Evolutionary conservation across 1,140 invertebrate genomes (phyloP), one percentile per base, ranked within the genome.

Genomic region (Bicyclus anynana): DNA sequence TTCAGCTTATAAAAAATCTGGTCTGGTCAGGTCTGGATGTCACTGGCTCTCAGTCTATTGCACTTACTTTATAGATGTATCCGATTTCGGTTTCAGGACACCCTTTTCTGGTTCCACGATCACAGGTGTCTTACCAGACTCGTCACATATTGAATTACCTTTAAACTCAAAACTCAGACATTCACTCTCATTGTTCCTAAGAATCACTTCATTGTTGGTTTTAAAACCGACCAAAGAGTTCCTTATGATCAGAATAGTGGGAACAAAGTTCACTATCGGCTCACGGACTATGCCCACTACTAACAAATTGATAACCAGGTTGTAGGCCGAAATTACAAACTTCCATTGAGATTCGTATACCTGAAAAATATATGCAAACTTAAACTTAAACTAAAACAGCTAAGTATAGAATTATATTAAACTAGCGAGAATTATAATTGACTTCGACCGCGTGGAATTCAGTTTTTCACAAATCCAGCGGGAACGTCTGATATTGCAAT

Each of bases 281-380:
- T 87, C 84, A 40, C 81, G 67, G 3, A 86, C 84, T 14, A 80
- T 42, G 7, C 84, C 84, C 7, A 82, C 84, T 1, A 86, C 76
- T 33, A 86, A 44, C 18, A 86, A 47, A 59, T 80, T 70, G 17
- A 86, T 77, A 0, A 61, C 59, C 18, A 87, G 42, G 6, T 70
- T 73, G 50, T 79, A 50, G 1, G 56, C 53, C 5, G 73, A 71
- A 52, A 88, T 83, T 6, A 73, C 53, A 33, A 85, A 85, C 52
- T 83, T 84, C 85, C 84, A 87, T 54, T 78, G 76, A 0, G 81
- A 84, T 60, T 86, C 83, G 46, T 84, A 84, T 37, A 77, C 64
- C 84, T 87, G 52, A 5, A 10, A 66, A 67, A n/a, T n/a, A n/a
- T n/a, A n/a, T n/a, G n/a, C 51, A 33, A 60, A 44, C 26, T 47